phyloP scores from a whole-genome alignment of 1,140 invertebrate genomes.

The Belonocnema kinseyi region DNA sequence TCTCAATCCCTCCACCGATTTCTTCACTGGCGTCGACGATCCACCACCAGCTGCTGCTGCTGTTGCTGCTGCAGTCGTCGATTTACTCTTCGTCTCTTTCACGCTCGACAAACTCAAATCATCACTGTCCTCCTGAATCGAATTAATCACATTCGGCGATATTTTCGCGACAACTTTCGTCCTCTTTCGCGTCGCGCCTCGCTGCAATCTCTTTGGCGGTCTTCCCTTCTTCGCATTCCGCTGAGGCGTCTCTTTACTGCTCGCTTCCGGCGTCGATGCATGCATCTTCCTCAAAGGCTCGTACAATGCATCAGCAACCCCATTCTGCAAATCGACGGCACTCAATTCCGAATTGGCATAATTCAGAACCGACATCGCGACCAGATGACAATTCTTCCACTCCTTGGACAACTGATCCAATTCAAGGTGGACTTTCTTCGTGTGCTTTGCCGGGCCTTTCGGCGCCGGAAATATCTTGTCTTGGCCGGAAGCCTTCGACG shows the following conservation, averaged over 20 bases:
- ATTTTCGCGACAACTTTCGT: conserved; percentile 33
- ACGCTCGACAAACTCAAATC: not conserved
- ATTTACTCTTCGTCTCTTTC: not conserved
- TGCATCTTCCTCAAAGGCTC: conserved; percentile 48
- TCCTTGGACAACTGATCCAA: conserved; percentile 57
- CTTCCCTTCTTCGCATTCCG: not conserved
- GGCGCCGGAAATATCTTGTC: conserved; percentile 60
- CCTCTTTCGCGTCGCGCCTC: not conserved
- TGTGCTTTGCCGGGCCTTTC: conserved; percentile 55
- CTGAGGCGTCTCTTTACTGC: conserved; percentile 1
- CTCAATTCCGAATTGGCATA: conserved; percentile 55
- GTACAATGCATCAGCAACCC: conserved; percentile 44
- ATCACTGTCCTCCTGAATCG: not conserved
- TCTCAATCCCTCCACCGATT: conserved; percentile 15
- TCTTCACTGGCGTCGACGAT: not conserved
- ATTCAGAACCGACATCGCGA: conserved; percentile 56
- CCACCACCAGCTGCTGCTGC: not conserved
- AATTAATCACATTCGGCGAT: conserved; percentile 18
- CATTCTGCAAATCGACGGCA: conserved; percentile 45
- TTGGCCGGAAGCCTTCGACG: conserved; percentile 49
- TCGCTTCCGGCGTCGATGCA: conserved; percentile 63
- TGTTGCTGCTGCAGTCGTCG: conserved; percentile 21
- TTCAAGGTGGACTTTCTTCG: conserved; percentile 49
- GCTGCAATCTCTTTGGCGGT: not conserved
- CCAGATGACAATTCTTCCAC: conserved; percentile 65